Evolutionary conservation across 1,140 invertebrate species (phyloP).

Genomic region (Bombus balteatus): DNA sequence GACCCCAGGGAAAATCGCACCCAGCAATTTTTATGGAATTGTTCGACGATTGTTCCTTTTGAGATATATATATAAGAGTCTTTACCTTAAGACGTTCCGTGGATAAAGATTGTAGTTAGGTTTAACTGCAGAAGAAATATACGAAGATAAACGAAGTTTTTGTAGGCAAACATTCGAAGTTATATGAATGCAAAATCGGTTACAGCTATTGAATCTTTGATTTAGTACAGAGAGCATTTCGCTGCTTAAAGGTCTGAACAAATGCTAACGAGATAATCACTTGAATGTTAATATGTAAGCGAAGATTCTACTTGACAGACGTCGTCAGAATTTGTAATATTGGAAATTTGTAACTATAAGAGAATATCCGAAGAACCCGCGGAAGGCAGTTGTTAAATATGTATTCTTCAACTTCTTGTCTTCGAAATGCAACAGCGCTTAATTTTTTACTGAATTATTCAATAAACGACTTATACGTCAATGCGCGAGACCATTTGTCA

Average conservation of each 20-base stretch:
- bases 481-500: background rate
- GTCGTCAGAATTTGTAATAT: background rate
- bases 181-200: background rate
- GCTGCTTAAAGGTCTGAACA: background rate
- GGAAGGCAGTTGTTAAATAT: background rate
- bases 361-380: background rate
- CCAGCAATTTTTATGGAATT: slow-evolving; percentile 31
- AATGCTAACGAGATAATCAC: background rate
- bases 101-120: no score
- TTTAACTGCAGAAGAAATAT: no score
- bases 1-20: background rate
- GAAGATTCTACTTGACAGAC: background rate
- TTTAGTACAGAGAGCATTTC: background rate
- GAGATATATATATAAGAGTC: no score
- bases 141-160: no score
- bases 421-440: background rate
- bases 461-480: background rate
- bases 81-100: no score
- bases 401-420: no score
- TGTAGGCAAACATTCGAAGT: background rate
- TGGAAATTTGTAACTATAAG: no score
- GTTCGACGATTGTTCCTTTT: slow-evolving; percentile 11
- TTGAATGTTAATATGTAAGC: background rate
- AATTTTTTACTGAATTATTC: slow-evolving; percentile 5
- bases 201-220: slow-evolving; percentile 9